Evolutionary conservation across 1,140 invertebrate species (phyloP).

Genomic region (Tribolium castaneum): DNA sequence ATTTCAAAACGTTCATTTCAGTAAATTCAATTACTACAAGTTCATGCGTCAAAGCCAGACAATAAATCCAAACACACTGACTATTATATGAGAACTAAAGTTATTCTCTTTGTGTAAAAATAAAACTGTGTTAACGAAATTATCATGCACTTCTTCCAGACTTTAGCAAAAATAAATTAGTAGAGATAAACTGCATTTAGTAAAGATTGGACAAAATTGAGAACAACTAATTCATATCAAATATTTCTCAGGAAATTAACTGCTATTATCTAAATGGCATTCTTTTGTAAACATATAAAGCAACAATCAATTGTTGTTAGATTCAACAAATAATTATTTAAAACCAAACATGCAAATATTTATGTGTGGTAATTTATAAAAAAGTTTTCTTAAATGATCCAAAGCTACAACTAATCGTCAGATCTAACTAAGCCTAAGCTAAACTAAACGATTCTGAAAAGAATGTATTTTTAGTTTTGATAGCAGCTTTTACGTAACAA

Average conservation of each 20-base stretch:
- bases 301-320: too few relatives aligned
- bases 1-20: too few relatives aligned
- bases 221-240: too few relatives aligned
- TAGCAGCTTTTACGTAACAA: slow-evolving; percentile 28
- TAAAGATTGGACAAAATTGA: background rate
- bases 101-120: background rate
- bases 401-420: background rate
- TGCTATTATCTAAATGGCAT: too few relatives aligned
- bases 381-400: background rate
- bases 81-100: background rate
- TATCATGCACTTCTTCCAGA: background rate
- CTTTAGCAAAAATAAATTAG: background rate
- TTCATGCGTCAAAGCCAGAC: background rate
- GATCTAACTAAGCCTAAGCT: background rate
- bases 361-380: too few relatives aligned
- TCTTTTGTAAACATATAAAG: too few relatives aligned
- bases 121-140: too few relatives aligned
- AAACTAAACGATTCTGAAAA: background rate
- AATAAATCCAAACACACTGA: background rate
- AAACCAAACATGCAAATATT: background rate
- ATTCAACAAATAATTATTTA: background rate
- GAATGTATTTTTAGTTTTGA: slow-evolving; percentile 29
- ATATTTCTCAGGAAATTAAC: too few relatives aligned
- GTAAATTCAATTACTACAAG: background rate
- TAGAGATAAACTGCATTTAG: background rate